These are phyloP conservation scores for Drosophila paulistorum DNA, from an alignment of 1,140 invertebrate genomes.

Conservation along the genomic window DNA sequence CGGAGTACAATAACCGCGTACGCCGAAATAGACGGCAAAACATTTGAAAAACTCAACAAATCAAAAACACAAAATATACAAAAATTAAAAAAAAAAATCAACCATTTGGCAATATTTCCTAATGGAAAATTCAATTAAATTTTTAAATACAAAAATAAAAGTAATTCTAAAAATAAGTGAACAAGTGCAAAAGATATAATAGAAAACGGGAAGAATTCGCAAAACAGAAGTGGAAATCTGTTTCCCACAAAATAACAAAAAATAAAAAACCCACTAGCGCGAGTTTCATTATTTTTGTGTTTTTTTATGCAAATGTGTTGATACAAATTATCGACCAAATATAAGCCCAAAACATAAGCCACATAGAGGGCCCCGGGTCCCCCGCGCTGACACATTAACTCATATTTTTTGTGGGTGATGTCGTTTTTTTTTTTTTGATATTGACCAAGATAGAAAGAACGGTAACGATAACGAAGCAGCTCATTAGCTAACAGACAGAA, in stretches of 20 bases:
- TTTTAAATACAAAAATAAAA: conserved; percentile 7
- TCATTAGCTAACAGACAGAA: conserved; percentile 32
- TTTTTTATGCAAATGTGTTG: conserved; percentile 27
- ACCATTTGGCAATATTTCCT: background rate
- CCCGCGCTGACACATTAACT: conserved; percentile 40
- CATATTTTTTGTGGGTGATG: conserved; percentile 21
- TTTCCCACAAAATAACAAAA: background rate
- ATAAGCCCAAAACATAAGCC: conserved; percentile 58
- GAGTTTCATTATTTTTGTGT: background rate
- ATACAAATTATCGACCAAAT: conserved; percentile 75
- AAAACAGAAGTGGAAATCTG: conserved; percentile 18
- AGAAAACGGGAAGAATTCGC: background rate
- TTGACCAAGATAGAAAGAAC: conserved; percentile 6
- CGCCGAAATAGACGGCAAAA: conserved; percentile 11
- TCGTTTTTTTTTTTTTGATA: conserved; percentile 21
- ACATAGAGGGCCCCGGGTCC: conserved; percentile 22
- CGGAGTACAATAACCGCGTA: background rate
- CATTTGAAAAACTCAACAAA: conserved; percentile 7
- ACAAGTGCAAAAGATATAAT: conserved; percentile 39
- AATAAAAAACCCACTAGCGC: too few species aligned
- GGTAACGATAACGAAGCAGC: conserved; percentile 9
- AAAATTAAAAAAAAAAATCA: background rate
- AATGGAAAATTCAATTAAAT: conserved; percentile 3
- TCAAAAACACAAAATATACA: conserved; percentile 9
- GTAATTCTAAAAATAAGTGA: conserved; percentile 42